These are phyloP conservation scores for Rhamphomyia laevipes DNA, from an alignment of 2,888 invertebrate genomes.

Conservation along the genomic window DNA sequence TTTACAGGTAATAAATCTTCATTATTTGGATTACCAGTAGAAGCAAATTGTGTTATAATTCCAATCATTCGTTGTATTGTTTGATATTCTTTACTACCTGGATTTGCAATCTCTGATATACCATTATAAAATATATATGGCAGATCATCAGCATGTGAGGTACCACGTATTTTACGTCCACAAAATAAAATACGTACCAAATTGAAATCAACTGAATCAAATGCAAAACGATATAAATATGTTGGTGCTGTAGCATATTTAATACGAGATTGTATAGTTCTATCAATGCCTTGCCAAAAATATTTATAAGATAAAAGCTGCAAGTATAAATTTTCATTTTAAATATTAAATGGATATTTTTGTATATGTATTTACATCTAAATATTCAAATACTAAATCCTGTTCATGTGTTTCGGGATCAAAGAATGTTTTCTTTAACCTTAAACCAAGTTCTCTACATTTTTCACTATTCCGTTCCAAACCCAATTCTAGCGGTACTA, in stretches of 20 bases:
- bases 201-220: conserved; percentile 35
- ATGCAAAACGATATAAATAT: conserved; percentile 34
- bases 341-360: neutral
- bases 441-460: conserved; percentile 20
- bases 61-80: conserved; percentile 32
- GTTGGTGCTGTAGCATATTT: conserved; percentile 26
- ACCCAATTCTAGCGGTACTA: conserved; percentile 29
- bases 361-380: conserved; percentile 22
- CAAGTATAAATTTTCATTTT: conserved; percentile 8
- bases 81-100: conserved; percentile 29
- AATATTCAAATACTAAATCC: conserved; percentile 32
- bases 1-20: conserved; percentile 14
- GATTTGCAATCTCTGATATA: conserved; percentile 28
- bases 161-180: conserved; percentile 32
- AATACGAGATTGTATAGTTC: conserved; percentile 23
- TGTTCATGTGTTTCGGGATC: conserved; percentile 26
- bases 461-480: conserved; percentile 23
- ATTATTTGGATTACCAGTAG: conserved; percentile 29
- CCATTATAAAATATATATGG: conserved; percentile 35
- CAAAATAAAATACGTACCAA: conserved; percentile 32
- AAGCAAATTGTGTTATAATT: conserved; percentile 31
- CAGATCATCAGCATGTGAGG: conserved; percentile 36
- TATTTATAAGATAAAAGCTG: conserved; percentile 28
- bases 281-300: conserved; percentile 33
- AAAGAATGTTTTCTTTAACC: conserved; percentile 26